A percentile compares a stretch with the other conserved stretches of the same genome.
Conservation (phyloP, 2,797 vertebrate species). For the Taeniopygia guttata region DNA sequence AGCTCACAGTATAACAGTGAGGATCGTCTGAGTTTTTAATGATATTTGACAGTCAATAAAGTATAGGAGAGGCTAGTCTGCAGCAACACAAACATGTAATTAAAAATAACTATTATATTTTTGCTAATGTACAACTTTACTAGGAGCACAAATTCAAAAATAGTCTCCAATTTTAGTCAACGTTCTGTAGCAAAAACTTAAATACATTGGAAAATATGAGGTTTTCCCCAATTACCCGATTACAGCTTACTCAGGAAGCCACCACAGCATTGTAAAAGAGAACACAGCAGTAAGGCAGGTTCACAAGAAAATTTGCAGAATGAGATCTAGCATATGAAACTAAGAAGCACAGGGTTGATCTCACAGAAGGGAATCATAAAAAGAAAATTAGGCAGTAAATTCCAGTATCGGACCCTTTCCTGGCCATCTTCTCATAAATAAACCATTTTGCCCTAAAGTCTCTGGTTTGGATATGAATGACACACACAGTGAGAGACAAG, state of each 20-base stretch:
- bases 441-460: background rate
- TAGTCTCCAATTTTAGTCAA: background rate
- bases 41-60: background rate
- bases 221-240: background rate
- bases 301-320: background rate
- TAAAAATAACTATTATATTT: background rate
- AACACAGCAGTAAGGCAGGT: background rate
- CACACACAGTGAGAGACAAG: background rate
- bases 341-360: background rate
- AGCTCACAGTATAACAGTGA: background rate
- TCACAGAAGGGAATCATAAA: background rate
- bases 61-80: background rate
- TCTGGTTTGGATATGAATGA: background rate
- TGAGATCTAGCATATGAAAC: background rate
- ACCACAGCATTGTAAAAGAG: background rate
- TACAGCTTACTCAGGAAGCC: background rate
- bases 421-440: background rate
- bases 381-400: background rate
- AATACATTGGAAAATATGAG: background rate
- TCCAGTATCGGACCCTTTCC: background rate
- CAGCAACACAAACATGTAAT: background rate
- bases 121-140: background rate
- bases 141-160: background rate
- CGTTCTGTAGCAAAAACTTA: background rate
- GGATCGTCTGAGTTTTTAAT: background rate